Evolutionary conservation across 2,888 invertebrate genomes (phyloP).

Genomic region (Drosophila ustulata): DNA sequence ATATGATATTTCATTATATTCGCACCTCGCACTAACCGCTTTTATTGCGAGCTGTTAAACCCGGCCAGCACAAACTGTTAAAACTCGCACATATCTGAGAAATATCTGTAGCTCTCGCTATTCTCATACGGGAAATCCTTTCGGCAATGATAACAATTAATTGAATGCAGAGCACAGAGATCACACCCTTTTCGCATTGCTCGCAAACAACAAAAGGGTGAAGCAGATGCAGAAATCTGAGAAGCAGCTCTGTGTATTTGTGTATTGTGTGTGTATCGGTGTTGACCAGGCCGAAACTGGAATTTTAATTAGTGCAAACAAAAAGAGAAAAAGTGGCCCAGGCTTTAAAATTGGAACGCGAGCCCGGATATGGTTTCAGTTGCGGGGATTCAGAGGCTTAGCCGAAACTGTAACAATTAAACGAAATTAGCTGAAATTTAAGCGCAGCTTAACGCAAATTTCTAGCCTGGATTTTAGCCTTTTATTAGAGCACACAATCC

Average conservation of each 20-base stretch:
- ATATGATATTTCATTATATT: slow-evolving; percentile 14
- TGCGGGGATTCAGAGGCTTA: slow-evolving; percentile 48
- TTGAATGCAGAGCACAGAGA: slow-evolving; percentile 49
- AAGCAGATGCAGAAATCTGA: neutral
- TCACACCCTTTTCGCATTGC: slow-evolving; percentile 67
- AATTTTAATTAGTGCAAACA: slow-evolving; percentile 77
- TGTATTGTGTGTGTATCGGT: neutral
- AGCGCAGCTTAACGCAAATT: slow-evolving; percentile 76
- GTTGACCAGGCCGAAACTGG: slow-evolving; percentile 7
- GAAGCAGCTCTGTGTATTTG: neutral
- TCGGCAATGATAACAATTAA: slow-evolving; percentile 68
- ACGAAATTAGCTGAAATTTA: slow-evolving; percentile 80
- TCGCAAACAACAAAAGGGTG: slow-evolving; percentile 20
- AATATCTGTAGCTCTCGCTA: neutral
- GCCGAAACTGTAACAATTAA: slow-evolving; percentile 73
- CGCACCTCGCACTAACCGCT: slow-evolving; percentile 7
- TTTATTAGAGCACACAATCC: slow-evolving; percentile 70
- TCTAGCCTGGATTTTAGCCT: slow-evolving; percentile 41
- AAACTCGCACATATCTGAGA: slow-evolving; percentile 58
- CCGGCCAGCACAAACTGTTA: slow-evolving; percentile 34
- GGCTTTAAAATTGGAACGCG: slow-evolving; percentile 22
- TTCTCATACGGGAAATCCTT: slow-evolving; percentile 39
- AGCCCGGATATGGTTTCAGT: slow-evolving; percentile 9
- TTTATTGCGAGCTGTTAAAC: slow-evolving; percentile 20
- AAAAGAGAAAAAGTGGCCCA: slow-evolving; percentile 60